phyloP scores from a whole-genome alignment of 2,888 invertebrate genomes.

The Crocallis elinguaria region DNA sequence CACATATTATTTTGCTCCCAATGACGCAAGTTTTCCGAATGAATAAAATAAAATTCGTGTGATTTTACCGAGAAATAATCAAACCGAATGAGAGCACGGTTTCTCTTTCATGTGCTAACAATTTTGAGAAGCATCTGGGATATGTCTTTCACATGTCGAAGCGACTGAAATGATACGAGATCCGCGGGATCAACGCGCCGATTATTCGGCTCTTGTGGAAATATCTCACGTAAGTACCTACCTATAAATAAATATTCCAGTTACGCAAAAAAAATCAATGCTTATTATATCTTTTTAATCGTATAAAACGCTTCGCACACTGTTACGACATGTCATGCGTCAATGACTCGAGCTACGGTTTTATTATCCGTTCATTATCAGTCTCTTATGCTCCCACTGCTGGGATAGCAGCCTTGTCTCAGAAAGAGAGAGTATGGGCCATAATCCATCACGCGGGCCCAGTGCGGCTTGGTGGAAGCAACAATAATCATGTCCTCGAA shows the following conservation, averaged over 20 bases:
- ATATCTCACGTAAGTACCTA: slow-evolving; percentile 42
- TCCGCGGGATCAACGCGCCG: slow-evolving; percentile 61
- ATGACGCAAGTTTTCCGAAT: slow-evolving; percentile 35
- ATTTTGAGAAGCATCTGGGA: slow-evolving; percentile 63
- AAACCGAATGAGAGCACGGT: slow-evolving; percentile 44
- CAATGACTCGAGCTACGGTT: too few species aligned
- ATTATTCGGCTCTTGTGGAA: slow-evolving; percentile 40
- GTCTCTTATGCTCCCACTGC: too few species aligned
- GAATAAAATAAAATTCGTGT: slow-evolving; percentile 16
- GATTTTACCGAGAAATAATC: slow-evolving; percentile 51
- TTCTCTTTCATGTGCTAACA: slow-evolving; percentile 65
- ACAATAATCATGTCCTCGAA: too few species aligned
- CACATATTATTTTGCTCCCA: slow-evolving; percentile 17
- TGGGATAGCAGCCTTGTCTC: too few species aligned
- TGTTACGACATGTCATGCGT: too few species aligned
- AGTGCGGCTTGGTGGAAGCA: too few species aligned
- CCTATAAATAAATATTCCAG: slow-evolving; percentile 26
- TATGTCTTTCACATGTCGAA: slow-evolving; percentile 65
- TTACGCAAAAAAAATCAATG: background rate
- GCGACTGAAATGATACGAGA: slow-evolving; percentile 60
- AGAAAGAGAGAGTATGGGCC: too few species aligned
- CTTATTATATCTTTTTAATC: background rate
- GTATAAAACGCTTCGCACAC: too few species aligned
- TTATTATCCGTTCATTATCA: too few species aligned
- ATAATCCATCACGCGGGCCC: too few species aligned